Evolutionary conservation across 2,113 vertebrate species (phyloP).

Genomic region (Paedocypris sp.): DNA sequence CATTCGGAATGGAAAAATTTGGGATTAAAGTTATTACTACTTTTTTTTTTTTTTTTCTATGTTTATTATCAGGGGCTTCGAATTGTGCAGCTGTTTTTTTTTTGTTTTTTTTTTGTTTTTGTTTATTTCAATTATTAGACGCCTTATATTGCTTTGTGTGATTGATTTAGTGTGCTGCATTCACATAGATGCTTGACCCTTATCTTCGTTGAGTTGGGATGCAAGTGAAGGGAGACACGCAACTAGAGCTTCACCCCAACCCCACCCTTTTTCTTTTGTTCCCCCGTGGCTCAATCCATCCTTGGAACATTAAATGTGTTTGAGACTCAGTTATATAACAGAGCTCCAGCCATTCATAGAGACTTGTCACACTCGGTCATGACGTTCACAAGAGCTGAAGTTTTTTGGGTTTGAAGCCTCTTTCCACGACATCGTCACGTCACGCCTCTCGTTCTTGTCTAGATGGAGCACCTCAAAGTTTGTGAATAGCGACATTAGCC

Average conservation of each 20-base stretch:
- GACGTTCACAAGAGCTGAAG: background rate
- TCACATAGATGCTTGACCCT: background rate
- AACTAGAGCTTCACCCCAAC: background rate
- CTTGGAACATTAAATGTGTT: conserved; percentile 10
- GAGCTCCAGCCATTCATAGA: conserved; percentile 24
- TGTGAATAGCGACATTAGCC: conserved; percentile 40
- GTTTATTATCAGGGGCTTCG: too few species aligned
- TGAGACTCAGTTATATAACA: conserved; percentile 41
- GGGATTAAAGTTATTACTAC: too few species aligned
- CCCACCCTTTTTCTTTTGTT: background rate
- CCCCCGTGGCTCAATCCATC: conserved; percentile 1
- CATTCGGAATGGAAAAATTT: too few species aligned
- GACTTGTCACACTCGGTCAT: background rate
- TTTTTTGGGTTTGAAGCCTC: background rate
- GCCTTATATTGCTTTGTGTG: background rate
- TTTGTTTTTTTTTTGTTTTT: background rate
- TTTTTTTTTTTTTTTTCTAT: too few species aligned
- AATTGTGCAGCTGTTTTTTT: background rate
- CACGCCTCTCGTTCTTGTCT: background rate
- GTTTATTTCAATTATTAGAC: background rate
- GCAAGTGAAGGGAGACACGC: background rate
- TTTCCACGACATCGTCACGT: too few species aligned
- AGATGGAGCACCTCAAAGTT: background rate
- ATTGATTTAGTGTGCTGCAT: background rate
- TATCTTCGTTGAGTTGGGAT: background rate